These are phyloP conservation scores for Athene cunicularia DNA, from an alignment of 2,113 vertebrate genomes.

Conservation along the genomic window DNA sequence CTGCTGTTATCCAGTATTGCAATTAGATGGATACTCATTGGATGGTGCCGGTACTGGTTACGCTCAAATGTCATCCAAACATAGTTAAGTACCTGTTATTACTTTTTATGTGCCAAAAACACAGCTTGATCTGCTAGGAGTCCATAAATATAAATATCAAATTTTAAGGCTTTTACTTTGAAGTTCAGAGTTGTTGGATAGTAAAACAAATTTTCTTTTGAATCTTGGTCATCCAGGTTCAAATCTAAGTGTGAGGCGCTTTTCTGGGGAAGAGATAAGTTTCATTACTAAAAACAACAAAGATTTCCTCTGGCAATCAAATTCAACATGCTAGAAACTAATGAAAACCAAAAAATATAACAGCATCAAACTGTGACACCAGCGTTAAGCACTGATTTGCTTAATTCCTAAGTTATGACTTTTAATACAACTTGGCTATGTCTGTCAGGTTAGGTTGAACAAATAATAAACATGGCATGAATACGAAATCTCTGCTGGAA, in stretches of 20 bases:
- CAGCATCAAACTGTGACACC: neutral
- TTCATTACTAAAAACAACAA: neutral
- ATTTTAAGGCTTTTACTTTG: neutral
- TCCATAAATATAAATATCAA: neutral
- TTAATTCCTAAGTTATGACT: neutral
- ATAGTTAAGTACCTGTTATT: neutral
- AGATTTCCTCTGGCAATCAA: neutral
- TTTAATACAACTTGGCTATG: neutral
- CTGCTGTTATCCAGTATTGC: neutral
- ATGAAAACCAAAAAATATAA: neutral
- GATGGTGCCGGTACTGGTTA: neutral
- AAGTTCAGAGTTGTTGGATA: neutral
- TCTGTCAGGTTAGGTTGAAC: neutral
- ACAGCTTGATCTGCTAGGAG: neutral
- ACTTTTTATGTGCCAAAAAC: neutral
- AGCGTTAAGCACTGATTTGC: neutral
- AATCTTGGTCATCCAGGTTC: neutral
- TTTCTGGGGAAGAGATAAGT: neutral
- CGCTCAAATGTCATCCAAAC: neutral
- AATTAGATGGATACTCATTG: neutral
- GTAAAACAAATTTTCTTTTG: neutral
- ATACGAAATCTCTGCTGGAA: neutral
- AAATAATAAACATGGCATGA: neutral
- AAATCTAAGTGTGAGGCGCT: neutral
- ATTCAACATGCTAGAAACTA: neutral